Base-by-base conservation (phyloP, 2,797 vertebrate genomes). In the Acanthurus leucopareius region DNA sequence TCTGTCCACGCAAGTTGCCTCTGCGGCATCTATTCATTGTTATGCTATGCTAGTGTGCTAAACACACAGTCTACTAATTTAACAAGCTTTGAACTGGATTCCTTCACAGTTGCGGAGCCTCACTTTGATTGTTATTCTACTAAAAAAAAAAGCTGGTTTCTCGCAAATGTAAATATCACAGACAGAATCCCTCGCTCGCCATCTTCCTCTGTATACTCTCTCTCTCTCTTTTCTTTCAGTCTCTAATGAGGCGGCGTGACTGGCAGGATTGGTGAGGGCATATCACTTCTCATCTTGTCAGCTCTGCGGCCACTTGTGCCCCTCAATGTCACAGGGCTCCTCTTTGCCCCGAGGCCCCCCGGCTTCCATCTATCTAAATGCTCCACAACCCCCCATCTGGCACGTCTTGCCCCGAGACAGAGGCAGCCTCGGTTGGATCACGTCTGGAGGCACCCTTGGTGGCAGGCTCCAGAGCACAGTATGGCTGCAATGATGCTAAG, bases 271-370 rank as follows among this genome's bases (percentile, higher is more conserved):
- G 80, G 91, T 59, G 91, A 90, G 92, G 92, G 91, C 93, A 94
- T 89, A 92, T 94, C 92, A 94, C 90, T 90, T 93, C 91, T 91
- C 90, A 93, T 94, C 92, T 92, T 91, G 93, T 95, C 94, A 95
- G 85, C 87, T 88, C 84, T 84, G 85, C 77, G 75, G 91, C 91
- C 92, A 92, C 89, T 91, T 88, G 87, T 90, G 88, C 88, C 91
- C 91, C 92, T 91, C 92, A 92, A 90, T 93, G 93, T 94, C 93
- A 93, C 87, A 89, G 89, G 89, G 90, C 88, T 87, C 75, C 67
- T 86, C 88, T 93, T 90, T 88, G 91, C 92, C 92, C 80, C 42
- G 75, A 83, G 92, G 86, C 61, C 71, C 75, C 71, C 13, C 25
- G 16, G 80, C 90, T 88, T 89, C 91, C 84, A 84, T 91, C 86